Evolutionary conservation across 2,888 invertebrate species (phyloP), one percentile per base, ranked within the genome.

Genomic region (Torymus tubicola): DNA sequence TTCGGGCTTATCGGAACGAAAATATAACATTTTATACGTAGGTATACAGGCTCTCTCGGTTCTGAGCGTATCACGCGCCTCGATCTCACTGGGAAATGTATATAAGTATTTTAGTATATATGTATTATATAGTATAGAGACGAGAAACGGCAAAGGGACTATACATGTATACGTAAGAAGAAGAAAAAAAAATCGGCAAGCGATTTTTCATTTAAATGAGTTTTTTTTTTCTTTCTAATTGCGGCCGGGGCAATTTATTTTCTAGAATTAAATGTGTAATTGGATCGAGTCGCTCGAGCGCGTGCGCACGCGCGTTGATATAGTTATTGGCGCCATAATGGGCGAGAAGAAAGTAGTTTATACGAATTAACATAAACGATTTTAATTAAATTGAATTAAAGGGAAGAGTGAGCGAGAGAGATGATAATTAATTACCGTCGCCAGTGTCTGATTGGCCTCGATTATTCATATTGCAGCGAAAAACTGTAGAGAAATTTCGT

Each of bases 1-100:
- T 72, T 68, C 65, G 55, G 16, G 61, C 61, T 78, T 78, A 78
- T 78, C 78, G 67, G 60, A 70, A 70, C 14, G 18, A 21, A 14
- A 16, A 69, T 42, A 13, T 3, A 16, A 53, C 21, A n/a, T n/a
- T 50, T 14, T 24, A 42, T 42, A 52, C 24, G 64, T 67, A 64
- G 71, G 71, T 71, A 65, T 67, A 58, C 11, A 42, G 5, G 13
- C 53, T 13, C 53, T 13, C 5, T 12, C 31, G 42, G 1, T 42
- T 42, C 42, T 42, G 42, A 24, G 78, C 60, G 50, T 72, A 78
- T 78, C 78, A 21, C 12, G 5, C 72, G 57, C 72, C 71, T 73
- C 63, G 24, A 73, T 79, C 73, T 68, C 12, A 53, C 21, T 21
- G 69, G 68, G 57, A 79, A 42, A 42, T 8, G 10, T 42, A 31